A percentile compares a stretch with the other conserved stretches of the same genome.
These are phyloP conservation scores for Melierax canorus DNA, from an alignment of 2,113 vertebrate genomes.

Conservation along the genomic window DNA sequence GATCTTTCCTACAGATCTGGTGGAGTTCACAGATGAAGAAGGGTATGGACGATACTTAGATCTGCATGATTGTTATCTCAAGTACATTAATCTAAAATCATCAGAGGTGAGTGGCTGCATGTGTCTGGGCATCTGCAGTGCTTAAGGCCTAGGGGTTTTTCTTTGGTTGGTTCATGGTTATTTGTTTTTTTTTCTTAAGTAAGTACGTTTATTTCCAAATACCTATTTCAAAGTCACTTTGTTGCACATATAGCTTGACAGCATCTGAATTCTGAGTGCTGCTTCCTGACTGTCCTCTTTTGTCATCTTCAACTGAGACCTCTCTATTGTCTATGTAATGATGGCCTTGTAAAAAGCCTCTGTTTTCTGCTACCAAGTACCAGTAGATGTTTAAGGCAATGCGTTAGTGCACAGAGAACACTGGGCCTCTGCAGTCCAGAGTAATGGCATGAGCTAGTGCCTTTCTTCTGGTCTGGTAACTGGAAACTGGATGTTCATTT, in stretches of 20 bases:
- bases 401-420: not conserved
- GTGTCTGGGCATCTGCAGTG: not conserved
- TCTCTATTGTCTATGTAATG: not conserved
- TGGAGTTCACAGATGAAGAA: conserved; percentile 98
- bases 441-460: not conserved
- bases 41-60: conserved; percentile 95
- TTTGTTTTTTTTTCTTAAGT: not conserved
- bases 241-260: not conserved
- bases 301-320: not conserved
- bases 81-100: conserved; percentile 96
- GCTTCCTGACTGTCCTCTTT: not conserved
- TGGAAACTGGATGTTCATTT: not conserved
- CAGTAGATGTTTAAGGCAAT: not conserved
- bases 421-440: not conserved
- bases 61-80: conserved; percentile 96
- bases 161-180: not conserved
- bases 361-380: not conserved
- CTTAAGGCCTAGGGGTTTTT: not conserved
- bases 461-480: not conserved
- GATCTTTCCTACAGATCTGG: conserved; percentile 78
- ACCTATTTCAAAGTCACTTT: not conserved
- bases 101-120: conserved; percentile 76
- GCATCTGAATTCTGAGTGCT: not conserved
- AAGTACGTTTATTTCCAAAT: not conserved
- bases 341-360: not conserved